Base-by-base conservation (phyloP, 92 coral and sea anemone genomes). In the Phenganax stokvisi region DNA sequence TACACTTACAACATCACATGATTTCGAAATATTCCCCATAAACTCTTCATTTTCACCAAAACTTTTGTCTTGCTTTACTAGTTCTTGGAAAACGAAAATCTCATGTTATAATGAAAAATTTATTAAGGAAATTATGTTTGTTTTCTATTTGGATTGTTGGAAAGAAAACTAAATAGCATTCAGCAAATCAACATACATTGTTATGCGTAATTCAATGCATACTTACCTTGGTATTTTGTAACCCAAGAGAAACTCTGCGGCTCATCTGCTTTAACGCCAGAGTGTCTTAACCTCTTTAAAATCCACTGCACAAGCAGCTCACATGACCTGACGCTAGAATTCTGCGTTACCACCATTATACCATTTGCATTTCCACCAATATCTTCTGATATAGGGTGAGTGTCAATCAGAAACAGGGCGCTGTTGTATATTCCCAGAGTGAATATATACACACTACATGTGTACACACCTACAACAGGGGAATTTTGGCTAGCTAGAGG, bases 381-480 rank as follows among this genome's bases (percentile, higher is more conserved):
- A 0, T 51, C 74, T 80, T 80, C 76, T 29, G 84, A 51, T 67
- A 65, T 60, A 68, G 84, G 84, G 67, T 80, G 84, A 55, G 84
- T 80, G 65, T 80, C 84, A 15, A 80, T 29, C n/a, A 80, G 62
- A 63, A 80, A 80, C 64, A 80, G 84, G 30, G 84, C 84, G 67
- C 51, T 54, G 59, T 80, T 80, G 76, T 80, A 74, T 74, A 54
- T 80, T 80, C 84, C 84, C 30, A 80, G 5, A 20, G 76, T 16
- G 76, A 80, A 80, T 80, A 80, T 80, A 60, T 80, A 80, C 0
- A 75, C 76, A 74, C 47, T 51, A n/a, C 84, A 80, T 8, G 84
- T 80, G 84, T 80, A 80, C 72, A 80, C 74, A 63, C 75, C 84
- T 67, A 80, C 56, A 2, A 65, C 62, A 12, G 16, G 56, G 56